phyloP scores from a whole-genome alignment of 2,113 vertebrate genomes.

The Lathamus discolor region DNA sequence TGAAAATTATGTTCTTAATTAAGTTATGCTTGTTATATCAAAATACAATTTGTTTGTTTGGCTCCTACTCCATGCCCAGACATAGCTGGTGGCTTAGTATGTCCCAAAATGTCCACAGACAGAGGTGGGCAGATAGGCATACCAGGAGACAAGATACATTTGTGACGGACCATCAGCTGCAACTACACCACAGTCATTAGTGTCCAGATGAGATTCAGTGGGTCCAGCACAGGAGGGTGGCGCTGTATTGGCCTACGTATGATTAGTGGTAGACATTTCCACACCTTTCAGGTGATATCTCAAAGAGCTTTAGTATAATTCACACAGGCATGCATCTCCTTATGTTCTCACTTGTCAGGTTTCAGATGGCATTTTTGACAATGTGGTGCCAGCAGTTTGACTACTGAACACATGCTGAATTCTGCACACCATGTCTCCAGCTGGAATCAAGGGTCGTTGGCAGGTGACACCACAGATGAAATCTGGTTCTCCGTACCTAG shows the following conservation, averaged over 20 bases:
- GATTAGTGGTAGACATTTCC: neutral
- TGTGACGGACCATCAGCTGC: neutral
- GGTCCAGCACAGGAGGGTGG: neutral
- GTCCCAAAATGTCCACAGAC: neutral
- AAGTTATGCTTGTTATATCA: neutral
- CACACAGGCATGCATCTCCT: neutral
- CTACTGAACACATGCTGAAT: constrained; percentile 33
- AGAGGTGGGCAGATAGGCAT: neutral
- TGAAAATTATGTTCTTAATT: neutral
- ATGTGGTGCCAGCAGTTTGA: neutral
- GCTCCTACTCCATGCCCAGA: neutral
- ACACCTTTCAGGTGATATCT: neutral
- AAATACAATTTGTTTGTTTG: neutral
- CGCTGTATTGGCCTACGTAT: neutral
- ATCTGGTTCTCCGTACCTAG: constrained; percentile 51
- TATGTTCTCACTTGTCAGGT: constrained; percentile 22
- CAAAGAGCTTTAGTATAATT: neutral
- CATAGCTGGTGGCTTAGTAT: neutral
- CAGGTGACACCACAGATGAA: constrained; percentile 47
- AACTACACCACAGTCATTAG: neutral
- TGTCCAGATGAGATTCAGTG: rapidly evolving
- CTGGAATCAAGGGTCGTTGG: constrained; percentile 45
- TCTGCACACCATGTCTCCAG: constrained; percentile 9
- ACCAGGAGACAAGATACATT: neutral
- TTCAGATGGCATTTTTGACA: constrained; percentile 45